Conservation (phyloP, 2,113 vertebrate genomes). For the Sebastes schlegelii region DNA sequence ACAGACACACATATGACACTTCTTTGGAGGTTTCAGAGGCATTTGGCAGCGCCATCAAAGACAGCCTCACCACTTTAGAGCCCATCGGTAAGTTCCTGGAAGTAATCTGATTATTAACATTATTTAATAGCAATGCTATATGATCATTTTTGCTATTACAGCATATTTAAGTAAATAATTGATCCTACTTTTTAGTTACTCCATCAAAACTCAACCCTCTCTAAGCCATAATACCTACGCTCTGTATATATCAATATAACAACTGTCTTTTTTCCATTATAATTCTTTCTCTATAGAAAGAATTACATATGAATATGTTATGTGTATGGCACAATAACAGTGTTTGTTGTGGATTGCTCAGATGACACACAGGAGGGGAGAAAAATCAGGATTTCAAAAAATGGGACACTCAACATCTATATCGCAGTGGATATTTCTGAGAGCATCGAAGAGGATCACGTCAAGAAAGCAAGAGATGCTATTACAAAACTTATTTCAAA, state of each 20-base stretch:
- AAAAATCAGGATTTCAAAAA: conserved; percentile 61
- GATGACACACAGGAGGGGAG: conserved; percentile 64
- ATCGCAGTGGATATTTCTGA: conserved; percentile 83
- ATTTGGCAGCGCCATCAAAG: conserved; percentile 73
- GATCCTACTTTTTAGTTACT: background rate
- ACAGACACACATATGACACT: conserved; percentile 80
- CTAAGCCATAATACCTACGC: too few relatives aligned
- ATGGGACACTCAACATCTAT: conserved; percentile 81
- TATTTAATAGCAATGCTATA: background rate
- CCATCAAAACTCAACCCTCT: background rate
- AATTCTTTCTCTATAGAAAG: background rate
- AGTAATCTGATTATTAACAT: background rate
- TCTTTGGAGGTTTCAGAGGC: conserved; percentile 75
- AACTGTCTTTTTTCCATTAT: background rate
- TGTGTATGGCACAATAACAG: background rate
- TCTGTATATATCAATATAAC: background rate
- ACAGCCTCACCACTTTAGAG: conserved; percentile 59
- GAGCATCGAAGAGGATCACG: conserved; percentile 53
- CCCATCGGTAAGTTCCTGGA: conserved; percentile 44
- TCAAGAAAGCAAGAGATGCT: conserved; percentile 29
- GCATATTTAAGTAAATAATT: background rate
- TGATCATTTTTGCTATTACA: background rate
- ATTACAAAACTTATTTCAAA: conserved; percentile 71
- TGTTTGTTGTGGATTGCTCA: conserved; percentile 47
- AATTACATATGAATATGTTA: background rate